Conservation (phyloP, 2,113 vertebrate species). For the Caloenas nicobarica region DNA sequence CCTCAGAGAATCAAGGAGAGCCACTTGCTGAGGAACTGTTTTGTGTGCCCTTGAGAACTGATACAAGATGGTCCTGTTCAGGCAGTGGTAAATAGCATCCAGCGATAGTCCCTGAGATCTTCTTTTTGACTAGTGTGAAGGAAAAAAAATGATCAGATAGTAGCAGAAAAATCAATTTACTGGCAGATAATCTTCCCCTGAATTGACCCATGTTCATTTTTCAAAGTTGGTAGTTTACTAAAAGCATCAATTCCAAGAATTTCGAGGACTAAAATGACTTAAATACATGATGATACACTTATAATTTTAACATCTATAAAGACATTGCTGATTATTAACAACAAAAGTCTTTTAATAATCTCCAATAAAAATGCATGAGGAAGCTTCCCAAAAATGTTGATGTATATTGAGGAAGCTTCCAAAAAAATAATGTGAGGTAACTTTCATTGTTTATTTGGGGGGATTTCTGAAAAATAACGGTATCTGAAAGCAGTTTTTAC, state of each 20-base stretch:
- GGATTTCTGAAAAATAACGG: neutral
- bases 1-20: constrained; percentile 90
- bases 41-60: constrained; percentile 96
- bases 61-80: constrained; percentile 98
- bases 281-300: neutral
- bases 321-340: neutral
- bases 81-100: constrained; percentile 94
- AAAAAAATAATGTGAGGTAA: neutral
- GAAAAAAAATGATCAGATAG: neutral
- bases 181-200: neutral
- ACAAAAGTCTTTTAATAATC: neutral
- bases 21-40: constrained; percentile 96
- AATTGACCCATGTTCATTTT: neutral
- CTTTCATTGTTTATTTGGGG: neutral
- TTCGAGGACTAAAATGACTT: neutral
- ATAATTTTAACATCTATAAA: neutral
- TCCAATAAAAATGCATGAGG: neutral
- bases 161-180: neutral
- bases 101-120: constrained; percentile 93
- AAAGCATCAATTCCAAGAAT: neutral
- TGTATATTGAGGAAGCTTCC: neutral
- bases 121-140: constrained; percentile 86
- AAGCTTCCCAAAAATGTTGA: neutral
- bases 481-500: neutral
- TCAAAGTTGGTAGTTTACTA: neutral